A percentile compares a stretch with the other conserved stretches of the same genome.
Evolutionary conservation across 2,888 invertebrate genomes (phyloP).

Genomic region (Miltochrista miniata): DNA sequence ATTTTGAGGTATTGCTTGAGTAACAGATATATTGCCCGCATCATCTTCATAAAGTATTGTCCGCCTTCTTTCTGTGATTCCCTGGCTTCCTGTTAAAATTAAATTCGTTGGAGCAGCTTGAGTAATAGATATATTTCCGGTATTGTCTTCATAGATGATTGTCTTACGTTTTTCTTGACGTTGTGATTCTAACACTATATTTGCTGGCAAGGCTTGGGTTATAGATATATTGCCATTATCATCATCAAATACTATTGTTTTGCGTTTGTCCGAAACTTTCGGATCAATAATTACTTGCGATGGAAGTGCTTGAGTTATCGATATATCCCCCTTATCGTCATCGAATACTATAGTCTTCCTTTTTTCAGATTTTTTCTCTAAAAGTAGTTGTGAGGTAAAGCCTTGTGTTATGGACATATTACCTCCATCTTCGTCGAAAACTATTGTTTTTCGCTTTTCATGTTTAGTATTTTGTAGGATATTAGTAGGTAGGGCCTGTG

Average conservation of each 20-base stretch:
- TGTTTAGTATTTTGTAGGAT: constrained; percentile 15
- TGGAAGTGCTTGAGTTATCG: constrained; percentile 37
- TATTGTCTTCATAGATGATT: constrained; percentile 28
- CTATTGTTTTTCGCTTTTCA: constrained; percentile 8
- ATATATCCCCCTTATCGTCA: constrained; percentile 25
- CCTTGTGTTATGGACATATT: constrained; percentile 42
- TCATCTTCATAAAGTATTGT: constrained; percentile 2
- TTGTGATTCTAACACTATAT: constrained; percentile 14
- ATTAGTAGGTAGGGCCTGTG: constrained; percentile 32
- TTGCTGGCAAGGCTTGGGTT: constrained; percentile 26
- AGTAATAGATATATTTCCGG: constrained; percentile 30
- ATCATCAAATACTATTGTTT: constrained; percentile 23
- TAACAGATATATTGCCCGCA: constrained; percentile 21
- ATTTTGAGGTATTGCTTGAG: constrained; percentile 17
- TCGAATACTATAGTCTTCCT: constrained; percentile 10
- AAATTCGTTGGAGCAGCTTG: constrained; percentile 32
- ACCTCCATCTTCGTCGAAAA: constrained; percentile 9
- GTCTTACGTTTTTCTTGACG: constrained; percentile 21
- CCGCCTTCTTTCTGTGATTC: neutral
- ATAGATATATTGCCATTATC: constrained; percentile 37
- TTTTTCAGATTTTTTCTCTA: constrained; percentile 1
- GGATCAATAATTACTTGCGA: constrained; percentile 23
- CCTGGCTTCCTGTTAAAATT: constrained; percentile 8
- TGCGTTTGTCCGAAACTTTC: constrained; percentile 3
- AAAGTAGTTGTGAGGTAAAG: constrained; percentile 27